Percentiles rank a stretch among this genome's conserved stretches.
Conservation (phyloP, 2,797 vertebrate genomes). For the Acanthis flammea region DNA sequence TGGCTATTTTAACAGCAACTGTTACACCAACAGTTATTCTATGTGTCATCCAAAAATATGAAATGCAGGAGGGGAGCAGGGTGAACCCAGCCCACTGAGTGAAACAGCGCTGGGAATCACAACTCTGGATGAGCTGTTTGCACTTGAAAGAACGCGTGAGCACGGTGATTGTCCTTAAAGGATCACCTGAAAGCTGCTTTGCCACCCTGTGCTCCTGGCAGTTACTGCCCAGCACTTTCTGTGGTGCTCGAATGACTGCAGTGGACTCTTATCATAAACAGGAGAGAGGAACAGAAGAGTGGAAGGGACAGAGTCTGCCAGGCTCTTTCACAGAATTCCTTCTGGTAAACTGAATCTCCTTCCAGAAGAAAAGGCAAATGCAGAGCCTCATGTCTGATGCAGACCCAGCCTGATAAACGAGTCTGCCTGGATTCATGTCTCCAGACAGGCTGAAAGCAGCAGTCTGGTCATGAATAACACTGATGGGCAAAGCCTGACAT, state of each 20-base stretch:
- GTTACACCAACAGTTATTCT: background rate
- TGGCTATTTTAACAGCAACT: background rate
- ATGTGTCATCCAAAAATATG: rapidly evolving
- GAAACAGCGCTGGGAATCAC: background rate
- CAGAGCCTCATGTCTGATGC: background rate
- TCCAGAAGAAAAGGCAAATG: background rate
- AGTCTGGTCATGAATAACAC: background rate
- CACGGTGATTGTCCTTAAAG: rapidly evolving
- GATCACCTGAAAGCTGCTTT: background rate
- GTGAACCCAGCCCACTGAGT: background rate
- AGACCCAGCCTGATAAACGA: background rate
- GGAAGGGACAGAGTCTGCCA: background rate
- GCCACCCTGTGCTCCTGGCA: background rate
- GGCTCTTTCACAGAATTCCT: background rate
- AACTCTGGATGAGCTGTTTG: background rate
- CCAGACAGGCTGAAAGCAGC: background rate
- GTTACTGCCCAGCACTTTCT: background rate
- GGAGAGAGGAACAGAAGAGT: background rate
- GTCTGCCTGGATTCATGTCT: background rate
- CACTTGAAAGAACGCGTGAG: background rate
- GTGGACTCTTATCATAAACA: background rate
- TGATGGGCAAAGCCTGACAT: background rate
- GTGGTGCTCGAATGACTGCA: background rate
- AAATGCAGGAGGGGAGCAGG: background rate
- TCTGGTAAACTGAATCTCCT: background rate